A percentile compares a stretch with the other conserved stretches of the same genome.
Conservation (phyloP, 2,888 invertebrate species). For the Chrysolina americana region DNA sequence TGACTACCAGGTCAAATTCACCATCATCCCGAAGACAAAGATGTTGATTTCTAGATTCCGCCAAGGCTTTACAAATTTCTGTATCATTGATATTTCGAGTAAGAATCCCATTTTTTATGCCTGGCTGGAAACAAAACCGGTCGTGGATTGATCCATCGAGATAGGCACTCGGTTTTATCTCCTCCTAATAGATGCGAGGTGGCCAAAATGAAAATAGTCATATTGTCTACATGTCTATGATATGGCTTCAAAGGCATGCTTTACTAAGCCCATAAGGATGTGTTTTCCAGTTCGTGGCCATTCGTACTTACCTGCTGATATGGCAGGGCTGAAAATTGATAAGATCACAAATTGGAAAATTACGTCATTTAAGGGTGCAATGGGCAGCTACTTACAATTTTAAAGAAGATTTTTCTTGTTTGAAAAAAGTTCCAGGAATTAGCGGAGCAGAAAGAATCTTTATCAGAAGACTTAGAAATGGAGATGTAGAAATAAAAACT, state of each 20-base stretch:
- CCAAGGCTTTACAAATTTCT: no score
- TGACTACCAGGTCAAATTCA: no score
- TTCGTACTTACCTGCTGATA: constrained; percentile 22
- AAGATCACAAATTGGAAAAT: constrained; percentile 21
- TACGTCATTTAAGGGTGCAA: constrained; percentile 2
- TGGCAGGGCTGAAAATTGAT: constrained; percentile 22
- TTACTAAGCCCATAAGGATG: constrained; percentile 10
- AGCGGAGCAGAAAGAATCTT: constrained; percentile 22
- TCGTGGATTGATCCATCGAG: no score
- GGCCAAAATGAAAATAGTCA: constrained; percentile 29
- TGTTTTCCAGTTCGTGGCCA: constrained; percentile 15
- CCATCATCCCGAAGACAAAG: no score
- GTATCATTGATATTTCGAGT: no score
- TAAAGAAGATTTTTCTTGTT: background rate
- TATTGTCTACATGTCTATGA: constrained; percentile 20
- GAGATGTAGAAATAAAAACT: constrained; percentile 11
- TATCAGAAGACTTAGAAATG: background rate
- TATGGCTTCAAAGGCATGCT: constrained; percentile 11
- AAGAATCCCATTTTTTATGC: no score
- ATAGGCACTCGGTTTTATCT: no score
- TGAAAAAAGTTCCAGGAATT: constrained; percentile 21
- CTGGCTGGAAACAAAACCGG: no score
- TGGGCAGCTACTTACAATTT: background rate
- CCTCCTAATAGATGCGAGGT: constrained; percentile 10
- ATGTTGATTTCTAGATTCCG: no score